Evolutionary conservation across 2,113 vertebrate genomes (phyloP).

Genomic region (Chitala chitala): DNA sequence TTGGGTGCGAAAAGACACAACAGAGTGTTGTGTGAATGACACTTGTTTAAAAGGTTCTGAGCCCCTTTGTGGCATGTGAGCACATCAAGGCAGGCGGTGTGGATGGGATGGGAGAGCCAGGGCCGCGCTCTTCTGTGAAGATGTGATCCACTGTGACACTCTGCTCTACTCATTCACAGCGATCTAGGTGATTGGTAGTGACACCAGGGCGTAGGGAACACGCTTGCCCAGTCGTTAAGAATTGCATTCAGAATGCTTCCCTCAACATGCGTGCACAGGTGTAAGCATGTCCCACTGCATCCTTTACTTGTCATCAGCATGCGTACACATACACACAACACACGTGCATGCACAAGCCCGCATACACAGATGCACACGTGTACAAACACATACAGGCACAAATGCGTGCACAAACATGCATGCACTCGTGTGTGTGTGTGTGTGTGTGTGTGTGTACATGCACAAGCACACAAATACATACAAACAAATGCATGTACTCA

Average conservation of each 20-base stretch:
- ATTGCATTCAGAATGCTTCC: background rate
- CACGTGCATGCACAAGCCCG: background rate
- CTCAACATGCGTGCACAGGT: too few relatives aligned
- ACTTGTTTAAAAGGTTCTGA: too few relatives aligned
- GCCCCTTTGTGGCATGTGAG: background rate
- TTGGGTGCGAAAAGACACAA: too few relatives aligned
- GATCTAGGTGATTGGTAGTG: background rate
- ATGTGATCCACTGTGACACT: constrained; percentile 18
- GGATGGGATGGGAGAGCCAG: background rate
- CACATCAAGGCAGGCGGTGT: background rate
- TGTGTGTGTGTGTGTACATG: background rate
- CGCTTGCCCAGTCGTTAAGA: background rate
- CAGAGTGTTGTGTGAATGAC: too few relatives aligned
- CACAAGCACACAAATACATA: background rate
- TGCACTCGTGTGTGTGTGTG: background rate
- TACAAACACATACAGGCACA: background rate
- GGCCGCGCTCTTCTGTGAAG: background rate
- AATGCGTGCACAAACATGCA: background rate
- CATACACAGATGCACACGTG: too few relatives aligned
- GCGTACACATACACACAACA: too few relatives aligned
- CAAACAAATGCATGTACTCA: background rate
- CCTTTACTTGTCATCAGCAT: too few relatives aligned
- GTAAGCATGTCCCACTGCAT: too few relatives aligned
- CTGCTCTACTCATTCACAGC: background rate
- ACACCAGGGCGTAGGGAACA: background rate